A percentile compares a stretch with the other conserved stretches of the same genome.
These are phyloP conservation scores for Hetaerina americana DNA, from an alignment of 1,140 invertebrate genomes.

Conservation along the genomic window DNA sequence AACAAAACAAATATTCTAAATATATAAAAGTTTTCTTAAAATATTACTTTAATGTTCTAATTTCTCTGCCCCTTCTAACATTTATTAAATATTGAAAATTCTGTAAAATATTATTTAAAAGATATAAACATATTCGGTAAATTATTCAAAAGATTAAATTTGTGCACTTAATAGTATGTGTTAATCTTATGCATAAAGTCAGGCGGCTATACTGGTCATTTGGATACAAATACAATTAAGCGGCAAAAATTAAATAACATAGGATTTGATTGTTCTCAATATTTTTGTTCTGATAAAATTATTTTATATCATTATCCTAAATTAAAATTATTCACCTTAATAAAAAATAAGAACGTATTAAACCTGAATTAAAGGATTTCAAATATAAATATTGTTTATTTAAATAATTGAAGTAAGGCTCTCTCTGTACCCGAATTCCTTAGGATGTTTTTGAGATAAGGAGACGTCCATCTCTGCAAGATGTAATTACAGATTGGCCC, in stretches of 20 bases:
- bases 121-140: not conserved
- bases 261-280: not conserved
- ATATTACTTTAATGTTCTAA: not conserved
- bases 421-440: slow-evolving; percentile 26
- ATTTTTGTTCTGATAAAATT: slow-evolving; percentile 2
- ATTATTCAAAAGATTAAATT: not conserved
- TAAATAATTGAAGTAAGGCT: slow-evolving; percentile 13
- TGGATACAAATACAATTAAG: too few relatives aligned
- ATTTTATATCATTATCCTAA: not conserved
- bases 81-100: not conserved
- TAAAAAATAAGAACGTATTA: not conserved
- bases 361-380: not conserved
- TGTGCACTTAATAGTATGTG: too few relatives aligned
- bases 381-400: not conserved
- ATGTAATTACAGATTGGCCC: slow-evolving; percentile 49
- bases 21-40: not conserved
- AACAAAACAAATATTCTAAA: not conserved
- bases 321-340: not conserved
- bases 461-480: slow-evolving; percentile 44
- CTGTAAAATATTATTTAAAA: not conserved
- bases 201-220: too few relatives aligned
- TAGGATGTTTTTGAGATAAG: slow-evolving; percentile 50
- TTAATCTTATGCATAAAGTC: too few relatives aligned
- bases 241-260: slow-evolving; percentile 5
- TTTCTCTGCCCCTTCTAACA: not conserved